phyloP scores from a whole-genome alignment of 2,888 invertebrate species.

The Drosophila peninsularis region DNA sequence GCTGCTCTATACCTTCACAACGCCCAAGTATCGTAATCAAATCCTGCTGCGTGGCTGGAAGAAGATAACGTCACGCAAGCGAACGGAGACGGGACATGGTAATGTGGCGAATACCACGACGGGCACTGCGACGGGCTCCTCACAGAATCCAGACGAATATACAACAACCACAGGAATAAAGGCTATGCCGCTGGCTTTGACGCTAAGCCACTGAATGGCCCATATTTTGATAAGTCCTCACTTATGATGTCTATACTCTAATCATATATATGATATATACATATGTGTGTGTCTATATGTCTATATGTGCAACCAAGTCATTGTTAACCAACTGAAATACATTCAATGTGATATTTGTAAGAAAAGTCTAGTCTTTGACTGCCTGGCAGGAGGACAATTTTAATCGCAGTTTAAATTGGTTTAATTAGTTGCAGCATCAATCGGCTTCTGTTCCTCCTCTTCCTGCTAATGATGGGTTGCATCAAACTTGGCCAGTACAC shows the following conservation, averaged over 20 bases:
- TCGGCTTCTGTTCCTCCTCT: not conserved
- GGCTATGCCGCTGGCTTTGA: conserved; percentile 67
- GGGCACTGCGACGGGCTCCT: conserved; percentile 81
- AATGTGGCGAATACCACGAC: conserved; percentile 79
- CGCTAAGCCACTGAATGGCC: conserved; percentile 46
- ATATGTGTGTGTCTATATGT: conserved; percentile 38
- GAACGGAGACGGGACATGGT: conserved; percentile 81
- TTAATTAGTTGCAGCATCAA: not conserved
- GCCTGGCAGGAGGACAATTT: not conserved
- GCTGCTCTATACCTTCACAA: conserved; percentile 88
- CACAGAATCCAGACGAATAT: conserved; percentile 81
- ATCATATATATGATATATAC: conserved; percentile 27
- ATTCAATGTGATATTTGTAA: conserved; percentile 77
- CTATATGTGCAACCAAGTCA: conserved; percentile 58
- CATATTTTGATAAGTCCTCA: conserved; percentile 1
- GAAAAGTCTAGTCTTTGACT: not conserved
- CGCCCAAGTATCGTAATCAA: conserved; percentile 87
- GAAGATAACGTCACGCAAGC: conserved; percentile 83
- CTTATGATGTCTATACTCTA: conserved; percentile 47
- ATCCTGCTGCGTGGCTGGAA: conserved; percentile 84
- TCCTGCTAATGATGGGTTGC: not conserved
- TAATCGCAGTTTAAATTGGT: not conserved
- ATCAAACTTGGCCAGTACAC: conserved; percentile 23
- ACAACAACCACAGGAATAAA: conserved; percentile 46
- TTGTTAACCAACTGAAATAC: conserved; percentile 70